A percentile compares a stretch with the other conserved stretches of the same genome.
These are phyloP conservation scores for Stylophora pistillata DNA, from an alignment of 64 coral and sea anemone genomes.

Conservation along the genomic window DNA sequence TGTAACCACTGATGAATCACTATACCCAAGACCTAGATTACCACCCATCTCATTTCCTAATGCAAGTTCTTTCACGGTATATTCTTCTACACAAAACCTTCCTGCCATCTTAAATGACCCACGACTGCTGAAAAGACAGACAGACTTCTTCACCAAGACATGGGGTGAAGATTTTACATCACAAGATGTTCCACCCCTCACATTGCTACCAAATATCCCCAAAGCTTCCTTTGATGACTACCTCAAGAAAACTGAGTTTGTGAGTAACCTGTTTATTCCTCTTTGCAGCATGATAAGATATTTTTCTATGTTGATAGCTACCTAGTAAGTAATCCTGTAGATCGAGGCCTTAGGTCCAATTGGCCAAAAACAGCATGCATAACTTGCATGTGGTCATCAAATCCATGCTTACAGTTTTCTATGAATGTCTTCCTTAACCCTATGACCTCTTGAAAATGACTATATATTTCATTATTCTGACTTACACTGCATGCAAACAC, in stretches of 20 bases:
- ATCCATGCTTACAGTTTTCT: too few species aligned
- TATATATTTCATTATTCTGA: too few species aligned
- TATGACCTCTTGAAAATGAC: too few species aligned
- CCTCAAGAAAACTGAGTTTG: constrained; percentile 86
- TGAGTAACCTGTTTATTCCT: constrained; percentile 11
- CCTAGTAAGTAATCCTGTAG: too few species aligned
- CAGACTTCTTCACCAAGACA: constrained; percentile 91
- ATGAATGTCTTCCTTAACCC: too few species aligned
- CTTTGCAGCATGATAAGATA: too few species aligned
- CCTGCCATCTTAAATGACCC: constrained; percentile 95
- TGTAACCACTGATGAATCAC: constrained; percentile 58
- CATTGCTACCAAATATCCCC: constrained; percentile 76
- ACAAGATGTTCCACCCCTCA: constrained; percentile 79
- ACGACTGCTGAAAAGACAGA: constrained; percentile 59
- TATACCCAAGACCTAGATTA: constrained; percentile 72
- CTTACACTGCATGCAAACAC: too few species aligned
- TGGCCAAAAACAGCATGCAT: neutral
- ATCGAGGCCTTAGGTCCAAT: too few species aligned
- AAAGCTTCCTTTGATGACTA: constrained; percentile 86
- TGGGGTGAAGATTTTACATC: constrained; percentile 94
- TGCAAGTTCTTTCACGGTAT: constrained; percentile 85
- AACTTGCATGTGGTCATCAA: neutral
- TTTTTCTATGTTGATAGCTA: too few species aligned
- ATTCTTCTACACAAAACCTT: constrained; percentile 91
- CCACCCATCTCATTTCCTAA: constrained; percentile 85